Evolutionary conservation across 1,140 invertebrate genomes (phyloP), one percentile per base, ranked within the genome.

Genomic region (Gryon sp.): DNA sequence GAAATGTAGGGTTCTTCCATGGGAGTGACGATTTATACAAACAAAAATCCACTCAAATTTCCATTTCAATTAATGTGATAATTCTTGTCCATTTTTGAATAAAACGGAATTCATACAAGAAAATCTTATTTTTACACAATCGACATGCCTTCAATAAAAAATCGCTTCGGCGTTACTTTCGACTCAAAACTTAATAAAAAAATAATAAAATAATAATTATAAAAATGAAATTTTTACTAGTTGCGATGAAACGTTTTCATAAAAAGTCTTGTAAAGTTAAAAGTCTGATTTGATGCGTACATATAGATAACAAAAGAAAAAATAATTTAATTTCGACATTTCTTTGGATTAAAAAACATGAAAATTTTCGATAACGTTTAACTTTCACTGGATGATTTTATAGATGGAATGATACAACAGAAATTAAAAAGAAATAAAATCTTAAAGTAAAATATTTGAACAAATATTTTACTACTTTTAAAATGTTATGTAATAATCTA

Each of bases 51-150:
- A 12, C 6, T 34, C 7, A 7, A 28, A 2, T 2, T 28, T n/a
- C n/a, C n/a, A n/a, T n/a, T n/a, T n/a, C n/a, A n/a, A n/a, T n/a
- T n/a, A n/a, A 41, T 19, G 15, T 8, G 16, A 34, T 8, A 50
- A 15, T 4, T 55, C 32, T 53, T 65, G 62, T 53, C 62, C 36
- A 53, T 53, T 53, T 53, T 65, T 65, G 62, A 24, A 55, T 55
- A 45, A 32, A 46, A 34, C 43, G 14, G 45, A 19, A 48, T 38
- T 22, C 30, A 11, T 34, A 57, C 12, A 62, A 45, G 14, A 22
- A 68, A 50, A 48, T 7, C 9, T 68, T 68, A 68, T 69, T 69
- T 69, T 69, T 69, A 69, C 65, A 69, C 41, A 24, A 68, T 68
- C 24, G 41, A 68, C 22, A 68, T 68, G 62, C 62, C 62, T 66